phyloP scores from a whole-genome alignment of 2,888 invertebrate species.

The Melolontha melolontha region DNA sequence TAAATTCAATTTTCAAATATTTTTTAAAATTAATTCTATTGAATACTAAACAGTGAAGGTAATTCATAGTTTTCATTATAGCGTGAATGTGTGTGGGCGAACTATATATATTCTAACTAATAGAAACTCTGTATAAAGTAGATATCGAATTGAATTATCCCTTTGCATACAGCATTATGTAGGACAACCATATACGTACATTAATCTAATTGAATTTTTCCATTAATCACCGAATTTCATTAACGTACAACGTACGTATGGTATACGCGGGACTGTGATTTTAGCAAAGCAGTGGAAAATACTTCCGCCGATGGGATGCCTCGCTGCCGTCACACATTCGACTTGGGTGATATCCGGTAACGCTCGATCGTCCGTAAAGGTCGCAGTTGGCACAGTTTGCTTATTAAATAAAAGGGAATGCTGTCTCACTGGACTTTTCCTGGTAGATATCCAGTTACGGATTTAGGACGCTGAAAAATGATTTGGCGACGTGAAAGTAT shows the following conservation, averaged over 20 bases:
- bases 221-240: slow-evolving; percentile 40
- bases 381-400: slow-evolving; percentile 41
- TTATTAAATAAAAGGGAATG: slow-evolving; percentile 49
- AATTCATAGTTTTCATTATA: too few species aligned
- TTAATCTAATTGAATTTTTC: slow-evolving; percentile 43
- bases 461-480: background rate
- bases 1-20: too few species aligned
- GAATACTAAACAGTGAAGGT: too few species aligned
- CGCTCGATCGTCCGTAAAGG: slow-evolving; percentile 10
- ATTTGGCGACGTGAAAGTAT: background rate
- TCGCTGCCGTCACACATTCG: slow-evolving; percentile 8
- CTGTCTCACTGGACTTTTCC: slow-evolving; percentile 9
- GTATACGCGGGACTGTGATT: slow-evolving; percentile 23
- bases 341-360: background rate
- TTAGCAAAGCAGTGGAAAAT: slow-evolving; percentile 3
- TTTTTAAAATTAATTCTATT: too few species aligned
- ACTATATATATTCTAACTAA: too few species aligned
- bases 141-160: too few species aligned
- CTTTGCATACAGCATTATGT: too few species aligned
- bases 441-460: slow-evolving; percentile 12
- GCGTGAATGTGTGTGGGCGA: too few species aligned
- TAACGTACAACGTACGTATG: background rate
- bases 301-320: background rate
- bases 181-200: slow-evolving; percentile 2
- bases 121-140: too few species aligned